A percentile compares a stretch with the other conserved stretches of the same genome.
Conservation (phyloP, 1,140 invertebrate species). For the Prorops nasuta region DNA sequence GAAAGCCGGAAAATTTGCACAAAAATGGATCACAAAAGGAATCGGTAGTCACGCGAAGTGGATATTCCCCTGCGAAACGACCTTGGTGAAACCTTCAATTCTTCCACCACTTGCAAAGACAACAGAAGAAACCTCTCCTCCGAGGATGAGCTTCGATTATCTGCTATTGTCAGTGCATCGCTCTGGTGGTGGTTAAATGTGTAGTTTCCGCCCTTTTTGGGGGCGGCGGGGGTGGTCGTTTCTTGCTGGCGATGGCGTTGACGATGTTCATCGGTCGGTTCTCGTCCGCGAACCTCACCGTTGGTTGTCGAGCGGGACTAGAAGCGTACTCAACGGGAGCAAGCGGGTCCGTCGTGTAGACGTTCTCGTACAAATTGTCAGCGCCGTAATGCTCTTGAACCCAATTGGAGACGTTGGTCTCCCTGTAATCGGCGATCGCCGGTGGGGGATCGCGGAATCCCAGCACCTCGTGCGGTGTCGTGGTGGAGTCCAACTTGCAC, state of each 20-base stretch:
- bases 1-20: no score
- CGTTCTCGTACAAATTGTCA: conserved; percentile 64
- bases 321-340: conserved; percentile 52
- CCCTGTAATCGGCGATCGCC: conserved; percentile 69
- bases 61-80: no score
- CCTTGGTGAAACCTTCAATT: conserved; percentile 34
- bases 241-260: conserved; percentile 52
- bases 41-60: no score
- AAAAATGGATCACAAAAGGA: no score
- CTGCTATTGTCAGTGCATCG: conserved; percentile 58
- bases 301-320: conserved; percentile 44
- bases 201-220: conserved; percentile 78
- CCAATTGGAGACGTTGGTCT: conserved; percentile 85
- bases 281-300: conserved; percentile 42
- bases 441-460: conserved; percentile 79
- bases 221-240: conserved; percentile 72
- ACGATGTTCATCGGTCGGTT: conserved; percentile 42
- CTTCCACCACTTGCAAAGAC: conserved; percentile 50
- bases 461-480: conserved; percentile 85
- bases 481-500: conserved; percentile 79
- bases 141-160: conserved; percentile 37
- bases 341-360: conserved; percentile 54
- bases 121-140: conserved; percentile 46
- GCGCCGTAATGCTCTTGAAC: conserved; percentile 83
- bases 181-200: conserved; percentile 60